Evolutionary conservation across 2,113 vertebrate species (phyloP).

Genomic region (Chaetops frenatus): DNA sequence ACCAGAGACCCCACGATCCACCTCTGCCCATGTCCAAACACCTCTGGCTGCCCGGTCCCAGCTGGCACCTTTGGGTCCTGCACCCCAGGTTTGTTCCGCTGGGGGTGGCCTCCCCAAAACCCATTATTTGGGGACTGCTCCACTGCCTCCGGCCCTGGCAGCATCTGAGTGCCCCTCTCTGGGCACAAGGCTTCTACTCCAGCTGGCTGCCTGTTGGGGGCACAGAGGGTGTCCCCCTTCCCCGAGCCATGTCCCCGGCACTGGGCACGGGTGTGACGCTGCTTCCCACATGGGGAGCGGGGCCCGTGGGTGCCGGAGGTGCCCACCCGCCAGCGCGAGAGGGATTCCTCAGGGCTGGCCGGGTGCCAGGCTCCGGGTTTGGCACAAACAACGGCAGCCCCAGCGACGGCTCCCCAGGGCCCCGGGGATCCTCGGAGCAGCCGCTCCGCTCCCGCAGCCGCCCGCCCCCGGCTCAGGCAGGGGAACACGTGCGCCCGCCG

Average conservation of each 20-base stretch:
- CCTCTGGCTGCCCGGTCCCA: fast-evolving
- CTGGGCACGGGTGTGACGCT: background rate
- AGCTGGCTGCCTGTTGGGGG: background rate
- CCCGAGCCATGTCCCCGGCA: fast-evolving
- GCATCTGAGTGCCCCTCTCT: background rate
- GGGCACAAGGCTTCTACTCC: background rate
- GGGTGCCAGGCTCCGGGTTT: constrained; percentile 17
- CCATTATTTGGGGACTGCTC: background rate
- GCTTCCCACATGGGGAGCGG: fast-evolving
- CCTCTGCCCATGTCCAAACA: background rate
- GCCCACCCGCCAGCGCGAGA: background rate
- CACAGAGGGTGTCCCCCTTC: background rate
- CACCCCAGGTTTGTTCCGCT: background rate
- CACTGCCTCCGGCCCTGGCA: background rate
- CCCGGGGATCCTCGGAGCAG: constrained; percentile 36
- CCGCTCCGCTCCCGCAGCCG: constrained; percentile 30
- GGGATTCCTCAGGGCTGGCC: constrained; percentile 39
- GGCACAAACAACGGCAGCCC: constrained; percentile 48
- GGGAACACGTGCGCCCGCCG: constrained; percentile 44
- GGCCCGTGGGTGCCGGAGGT: background rate
- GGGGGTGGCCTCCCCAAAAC: background rate
- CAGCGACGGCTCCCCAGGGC: constrained; percentile 8
- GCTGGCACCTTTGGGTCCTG: background rate
- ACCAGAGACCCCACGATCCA: background rate
- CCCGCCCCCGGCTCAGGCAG: constrained; percentile 43